Percentiles rank a stretch among this genome's conserved stretches.
These are phyloP conservation scores for Drosophila baimaii DNA, from an alignment of 1,140 invertebrate genomes.

Conservation along the genomic window DNA sequence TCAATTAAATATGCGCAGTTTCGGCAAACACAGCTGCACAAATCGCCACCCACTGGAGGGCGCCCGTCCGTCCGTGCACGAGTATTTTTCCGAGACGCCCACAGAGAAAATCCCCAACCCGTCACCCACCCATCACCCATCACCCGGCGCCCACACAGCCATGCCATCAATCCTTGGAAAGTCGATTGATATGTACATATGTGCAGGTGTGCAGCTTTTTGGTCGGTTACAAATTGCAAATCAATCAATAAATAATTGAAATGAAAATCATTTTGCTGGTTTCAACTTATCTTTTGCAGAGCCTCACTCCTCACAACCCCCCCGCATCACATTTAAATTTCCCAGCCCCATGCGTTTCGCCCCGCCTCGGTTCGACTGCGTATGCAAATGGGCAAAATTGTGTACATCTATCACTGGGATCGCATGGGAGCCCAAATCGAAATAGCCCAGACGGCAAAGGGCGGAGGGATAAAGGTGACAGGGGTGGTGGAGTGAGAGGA, in stretches of 20 bases:
- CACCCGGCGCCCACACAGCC: conserved; percentile 1
- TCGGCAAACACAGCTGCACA: conserved; percentile 74
- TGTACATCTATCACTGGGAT: conserved; percentile 79
- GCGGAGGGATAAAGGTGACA: conserved; percentile 29
- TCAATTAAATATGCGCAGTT: conserved; percentile 81
- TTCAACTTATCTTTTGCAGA: conserved; percentile 75
- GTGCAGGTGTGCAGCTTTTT: conserved; percentile 80
- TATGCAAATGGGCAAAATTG: conserved; percentile 80
- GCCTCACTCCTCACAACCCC: conserved; percentile 2
- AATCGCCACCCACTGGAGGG: conserved; percentile 39
- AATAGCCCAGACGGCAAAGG: conserved; percentile 50
- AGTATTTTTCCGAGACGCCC: conserved; percentile 30
- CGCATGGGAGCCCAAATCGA: conserved; percentile 64
- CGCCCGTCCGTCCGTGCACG: conserved; percentile 10
- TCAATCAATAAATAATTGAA: conserved; percentile 83
- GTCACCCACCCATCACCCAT: conserved; percentile 2
- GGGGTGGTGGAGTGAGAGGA: neutral
- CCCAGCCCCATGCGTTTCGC: conserved; percentile 40
- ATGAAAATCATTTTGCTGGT: conserved; percentile 83
- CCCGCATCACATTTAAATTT: conserved; percentile 1
- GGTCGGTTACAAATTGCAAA: conserved; percentile 82
- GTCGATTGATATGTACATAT: conserved; percentile 70
- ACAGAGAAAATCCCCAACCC: conserved; percentile 4
- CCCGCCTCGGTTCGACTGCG: conserved; percentile 64
- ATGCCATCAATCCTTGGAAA: conserved; percentile 65